A percentile compares a stretch with the other conserved stretches of the same genome.
These are phyloP conservation scores for Orussus abietinus DNA, from an alignment of 1,140 invertebrate species.

Conservation along the genomic window DNA sequence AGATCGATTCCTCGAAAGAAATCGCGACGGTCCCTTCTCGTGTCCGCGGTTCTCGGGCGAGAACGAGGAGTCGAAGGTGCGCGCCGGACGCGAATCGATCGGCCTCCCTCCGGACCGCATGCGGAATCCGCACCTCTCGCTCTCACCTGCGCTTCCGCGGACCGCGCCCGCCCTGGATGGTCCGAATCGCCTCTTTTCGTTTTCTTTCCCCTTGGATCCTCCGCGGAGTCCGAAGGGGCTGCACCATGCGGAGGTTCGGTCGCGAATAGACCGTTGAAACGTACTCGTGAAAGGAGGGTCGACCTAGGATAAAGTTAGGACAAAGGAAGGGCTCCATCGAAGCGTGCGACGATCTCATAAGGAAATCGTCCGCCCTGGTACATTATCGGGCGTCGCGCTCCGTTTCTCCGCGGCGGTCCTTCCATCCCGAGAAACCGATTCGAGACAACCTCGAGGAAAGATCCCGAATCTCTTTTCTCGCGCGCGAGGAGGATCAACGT, in stretches of 20 bases:
- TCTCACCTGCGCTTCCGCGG: not conserved
- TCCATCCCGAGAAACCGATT: too few relatives aligned
- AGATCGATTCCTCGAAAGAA: too few relatives aligned
- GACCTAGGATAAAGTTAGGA: conserved; percentile 21
- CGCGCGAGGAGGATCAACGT: too few relatives aligned
- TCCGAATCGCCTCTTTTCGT: too few relatives aligned
- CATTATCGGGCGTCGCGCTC: not conserved
- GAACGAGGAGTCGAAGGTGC: not conserved
- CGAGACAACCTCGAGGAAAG: too few relatives aligned
- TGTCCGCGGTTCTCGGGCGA: too few relatives aligned
- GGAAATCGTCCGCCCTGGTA: too few relatives aligned
- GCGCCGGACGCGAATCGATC: not conserved
- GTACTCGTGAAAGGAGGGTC: not conserved
- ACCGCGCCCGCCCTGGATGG: not conserved
- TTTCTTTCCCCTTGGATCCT: not conserved
- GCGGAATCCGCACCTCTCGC: not conserved
- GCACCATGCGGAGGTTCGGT: not conserved
- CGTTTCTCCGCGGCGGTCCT: too few relatives aligned
- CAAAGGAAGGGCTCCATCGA: conserved; percentile 20
- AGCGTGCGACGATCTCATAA: conserved; percentile 9
- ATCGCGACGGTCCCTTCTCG: too few relatives aligned
- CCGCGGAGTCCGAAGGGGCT: not conserved
- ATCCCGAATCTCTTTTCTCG: too few relatives aligned
- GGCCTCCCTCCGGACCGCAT: not conserved
- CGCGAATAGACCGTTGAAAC: too few relatives aligned